These are phyloP conservation scores for Sminthurinus aureus DNA, from an alignment of 2,888 invertebrate genomes.

Conservation along the genomic window DNA sequence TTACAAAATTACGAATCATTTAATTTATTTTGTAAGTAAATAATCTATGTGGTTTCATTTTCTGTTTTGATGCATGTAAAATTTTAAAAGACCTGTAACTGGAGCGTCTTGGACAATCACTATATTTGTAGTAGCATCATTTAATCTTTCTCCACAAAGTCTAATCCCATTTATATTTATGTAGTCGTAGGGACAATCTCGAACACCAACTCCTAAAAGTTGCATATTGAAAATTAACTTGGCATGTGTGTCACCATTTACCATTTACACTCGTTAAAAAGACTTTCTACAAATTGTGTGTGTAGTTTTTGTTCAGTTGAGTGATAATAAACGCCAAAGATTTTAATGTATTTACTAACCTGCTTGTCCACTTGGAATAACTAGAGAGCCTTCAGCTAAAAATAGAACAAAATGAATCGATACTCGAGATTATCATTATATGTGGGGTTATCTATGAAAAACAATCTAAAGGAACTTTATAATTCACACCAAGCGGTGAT, in stretches of 20 bases:
- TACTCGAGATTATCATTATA: neutral
- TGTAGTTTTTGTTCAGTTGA: no score
- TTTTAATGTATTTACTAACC: no score
- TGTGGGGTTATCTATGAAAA: no score
- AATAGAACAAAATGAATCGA: no score
- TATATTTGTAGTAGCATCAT: conserved; percentile 72
- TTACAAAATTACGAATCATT: neutral
- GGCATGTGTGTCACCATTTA: no score
- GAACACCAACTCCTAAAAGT: conserved; percentile 68
- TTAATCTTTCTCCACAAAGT: conserved; percentile 77
- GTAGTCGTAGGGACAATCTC: conserved; percentile 80
- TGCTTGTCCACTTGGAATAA: conserved; percentile 71
- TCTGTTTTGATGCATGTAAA: conserved; percentile 46
- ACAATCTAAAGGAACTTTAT: no score
- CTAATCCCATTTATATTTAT: conserved; percentile 74
- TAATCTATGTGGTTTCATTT: neutral
- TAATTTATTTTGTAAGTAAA: neutral
- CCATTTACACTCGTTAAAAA: no score
- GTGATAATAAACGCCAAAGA: no score
- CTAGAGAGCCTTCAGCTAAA: conserved; percentile 49
- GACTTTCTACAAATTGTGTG: no score
- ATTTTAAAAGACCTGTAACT: conserved; percentile 69
- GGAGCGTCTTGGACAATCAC: conserved; percentile 75
- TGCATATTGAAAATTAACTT: no score
- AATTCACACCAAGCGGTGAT: no score